These are phyloP conservation scores for Dendroctonus valens DNA, from an alignment of 1,140 invertebrate genomes.

Conservation along the genomic window DNA sequence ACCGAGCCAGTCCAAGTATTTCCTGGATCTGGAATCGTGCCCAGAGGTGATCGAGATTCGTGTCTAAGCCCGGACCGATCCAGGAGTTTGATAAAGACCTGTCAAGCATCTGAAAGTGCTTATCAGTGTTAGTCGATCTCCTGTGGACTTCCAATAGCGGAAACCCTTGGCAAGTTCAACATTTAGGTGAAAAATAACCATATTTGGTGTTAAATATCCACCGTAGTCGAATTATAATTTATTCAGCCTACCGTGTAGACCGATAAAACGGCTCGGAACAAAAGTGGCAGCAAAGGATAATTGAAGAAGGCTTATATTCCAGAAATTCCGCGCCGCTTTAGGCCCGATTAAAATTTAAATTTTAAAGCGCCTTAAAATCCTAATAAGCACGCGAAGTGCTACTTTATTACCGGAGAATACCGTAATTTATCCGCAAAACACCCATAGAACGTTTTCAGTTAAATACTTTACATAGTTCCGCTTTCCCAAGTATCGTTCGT, in stretches of 20 bases:
- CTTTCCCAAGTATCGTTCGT: not conserved
- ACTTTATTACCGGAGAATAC: conserved; percentile 25
- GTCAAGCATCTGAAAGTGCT: conserved; percentile 1
- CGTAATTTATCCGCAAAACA: conserved; percentile 19
- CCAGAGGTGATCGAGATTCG: conserved; percentile 7
- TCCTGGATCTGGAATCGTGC: not conserved
- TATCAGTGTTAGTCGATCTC: no score
- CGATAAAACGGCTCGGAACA: no score
- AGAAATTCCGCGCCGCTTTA: not conserved
- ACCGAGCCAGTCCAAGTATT: no score
- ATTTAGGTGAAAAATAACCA: no score
- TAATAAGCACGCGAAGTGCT: conserved; percentile 26
- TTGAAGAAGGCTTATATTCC: conserved; percentile 11
- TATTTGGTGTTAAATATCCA: no score
- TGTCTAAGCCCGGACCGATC: conserved; percentile 6
- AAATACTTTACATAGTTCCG: conserved; percentile 1
- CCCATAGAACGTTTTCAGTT: conserved; percentile 9
- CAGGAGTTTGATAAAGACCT: conserved; percentile 6
- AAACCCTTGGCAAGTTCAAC: no score
- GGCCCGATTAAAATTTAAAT: conserved; percentile 28
- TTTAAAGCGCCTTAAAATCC: conserved; percentile 26
- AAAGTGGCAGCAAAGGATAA: no score
- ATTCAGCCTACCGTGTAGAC: no score
- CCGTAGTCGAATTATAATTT: no score
- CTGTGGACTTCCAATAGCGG: no score